Percentiles rank a stretch among this genome's conserved stretches.
phyloP scores from a whole-genome alignment of 2,888 invertebrate genomes.

The Xestia ashworthii region DNA sequence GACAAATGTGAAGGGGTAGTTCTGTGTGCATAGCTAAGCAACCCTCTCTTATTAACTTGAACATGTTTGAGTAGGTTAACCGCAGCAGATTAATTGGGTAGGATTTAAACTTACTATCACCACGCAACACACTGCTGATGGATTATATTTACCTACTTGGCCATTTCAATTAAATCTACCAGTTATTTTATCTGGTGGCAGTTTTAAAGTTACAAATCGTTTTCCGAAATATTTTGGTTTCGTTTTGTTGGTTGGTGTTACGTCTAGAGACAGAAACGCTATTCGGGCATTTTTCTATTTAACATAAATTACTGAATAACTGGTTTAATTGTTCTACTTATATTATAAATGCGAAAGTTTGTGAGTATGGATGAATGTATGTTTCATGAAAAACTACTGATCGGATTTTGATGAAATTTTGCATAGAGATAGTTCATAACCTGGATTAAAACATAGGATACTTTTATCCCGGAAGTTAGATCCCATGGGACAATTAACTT shows the following conservation, averaged over 20 bases:
- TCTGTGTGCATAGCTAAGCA: constrained; percentile 36
- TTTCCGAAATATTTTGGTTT: not conserved
- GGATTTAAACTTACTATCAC: constrained; percentile 58
- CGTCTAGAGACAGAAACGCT: not conserved
- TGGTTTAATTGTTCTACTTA: too few species aligned
- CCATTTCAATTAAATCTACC: not conserved
- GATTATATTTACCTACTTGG: constrained; percentile 27
- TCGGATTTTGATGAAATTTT: too few species aligned
- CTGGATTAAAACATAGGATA: too few species aligned
- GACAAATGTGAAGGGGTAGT: not conserved
- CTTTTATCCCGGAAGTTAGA: too few species aligned
- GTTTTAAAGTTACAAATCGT: not conserved
- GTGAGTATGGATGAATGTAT: too few species aligned
- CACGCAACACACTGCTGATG: constrained; percentile 34
- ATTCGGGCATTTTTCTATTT: too few species aligned
- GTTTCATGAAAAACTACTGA: too few species aligned
- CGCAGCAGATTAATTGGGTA: constrained; percentile 44
- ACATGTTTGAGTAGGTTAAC: constrained; percentile 49
- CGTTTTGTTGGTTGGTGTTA: not conserved
- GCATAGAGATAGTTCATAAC: too few species aligned
- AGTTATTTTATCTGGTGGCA: not conserved
- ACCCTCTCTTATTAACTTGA: constrained; percentile 38
- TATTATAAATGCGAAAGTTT: too few species aligned
- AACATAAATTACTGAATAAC: too few species aligned
- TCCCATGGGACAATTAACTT: too few species aligned